Percentiles rank a stretch among this genome's conserved stretches.
Conservation (phyloP, 2,797 vertebrate genomes). For the Cuniculus paca region DNA sequence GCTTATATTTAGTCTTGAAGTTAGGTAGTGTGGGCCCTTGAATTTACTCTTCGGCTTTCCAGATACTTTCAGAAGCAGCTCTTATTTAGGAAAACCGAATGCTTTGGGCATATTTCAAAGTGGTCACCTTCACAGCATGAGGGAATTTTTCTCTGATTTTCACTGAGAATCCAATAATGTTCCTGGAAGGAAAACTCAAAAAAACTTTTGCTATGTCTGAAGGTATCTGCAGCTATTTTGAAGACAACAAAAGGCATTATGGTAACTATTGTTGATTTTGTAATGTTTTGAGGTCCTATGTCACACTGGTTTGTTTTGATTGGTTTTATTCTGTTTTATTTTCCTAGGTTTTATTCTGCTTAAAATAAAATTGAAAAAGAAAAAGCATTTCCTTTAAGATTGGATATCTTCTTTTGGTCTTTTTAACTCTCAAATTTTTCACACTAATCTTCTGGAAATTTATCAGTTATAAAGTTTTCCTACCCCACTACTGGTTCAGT, state of each 20-base stretch:
- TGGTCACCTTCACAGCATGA: not conserved
- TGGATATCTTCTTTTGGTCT: not conserved
- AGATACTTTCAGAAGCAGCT: not conserved
- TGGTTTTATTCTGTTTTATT: too few species aligned
- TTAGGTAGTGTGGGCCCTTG: not conserved
- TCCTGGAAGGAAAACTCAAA: not conserved
- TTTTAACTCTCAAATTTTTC: not conserved
- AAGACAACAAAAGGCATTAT: too few species aligned
- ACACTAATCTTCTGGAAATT: not conserved
- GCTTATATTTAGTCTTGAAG: not conserved
- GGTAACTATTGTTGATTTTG: too few species aligned
- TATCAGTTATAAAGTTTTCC: not conserved
- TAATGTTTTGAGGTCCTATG: too few species aligned
- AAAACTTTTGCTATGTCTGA: too few species aligned
- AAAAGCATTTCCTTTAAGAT: not conserved
- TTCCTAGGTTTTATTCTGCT: too few species aligned
- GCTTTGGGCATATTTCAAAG: not conserved
- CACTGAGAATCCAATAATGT: not conserved
- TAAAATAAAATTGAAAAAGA: too few species aligned
- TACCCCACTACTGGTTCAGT: too few species aligned
- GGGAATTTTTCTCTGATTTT: not conserved
- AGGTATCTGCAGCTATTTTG: too few species aligned
- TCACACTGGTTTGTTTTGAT: too few species aligned
- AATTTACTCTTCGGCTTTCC: not conserved
- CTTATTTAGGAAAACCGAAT: not conserved